Conservation (phyloP, 2,113 vertebrate genomes). For the Corydoras sp. region DNA sequence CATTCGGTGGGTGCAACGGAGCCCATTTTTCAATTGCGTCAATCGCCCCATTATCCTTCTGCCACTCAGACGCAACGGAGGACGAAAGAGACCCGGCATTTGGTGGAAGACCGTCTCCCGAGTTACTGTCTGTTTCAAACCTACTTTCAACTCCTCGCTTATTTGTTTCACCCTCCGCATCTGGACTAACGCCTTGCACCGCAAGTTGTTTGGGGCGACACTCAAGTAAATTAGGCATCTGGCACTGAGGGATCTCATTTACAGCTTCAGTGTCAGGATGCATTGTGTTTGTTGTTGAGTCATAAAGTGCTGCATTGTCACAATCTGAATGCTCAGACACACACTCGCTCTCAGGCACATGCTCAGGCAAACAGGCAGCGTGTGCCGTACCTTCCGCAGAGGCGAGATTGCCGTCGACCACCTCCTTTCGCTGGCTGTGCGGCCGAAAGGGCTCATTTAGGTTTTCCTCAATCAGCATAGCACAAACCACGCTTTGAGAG, state of each 20-base stretch:
- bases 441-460: slow-evolving; percentile 27
- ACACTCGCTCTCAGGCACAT: slow-evolving; percentile 34
- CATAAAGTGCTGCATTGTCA: slow-evolving; percentile 17
- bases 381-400: slow-evolving; percentile 36
- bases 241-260: background rate
- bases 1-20: background rate
- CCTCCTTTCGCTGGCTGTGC: background rate
- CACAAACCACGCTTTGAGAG: slow-evolving; percentile 49
- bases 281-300: background rate
- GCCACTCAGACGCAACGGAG: no score
- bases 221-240: background rate
- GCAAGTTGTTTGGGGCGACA: background rate
- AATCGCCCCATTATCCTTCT: no score
- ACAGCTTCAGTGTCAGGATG: slow-evolving; percentile 8
- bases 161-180: background rate
- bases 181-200: no score
- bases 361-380: slow-evolving; percentile 12
- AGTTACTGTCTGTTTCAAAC: background rate
- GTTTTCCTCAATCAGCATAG: slow-evolving; percentile 49
- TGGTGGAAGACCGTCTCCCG: background rate
- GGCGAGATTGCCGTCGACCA: background rate
- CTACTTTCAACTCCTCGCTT: background rate
- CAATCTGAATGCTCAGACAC: slow-evolving; percentile 21
- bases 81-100: no score
- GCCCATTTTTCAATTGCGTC: no score